Base-by-base conservation (phyloP, 2,797 vertebrate genomes). In the Danio kyathit region DNA sequence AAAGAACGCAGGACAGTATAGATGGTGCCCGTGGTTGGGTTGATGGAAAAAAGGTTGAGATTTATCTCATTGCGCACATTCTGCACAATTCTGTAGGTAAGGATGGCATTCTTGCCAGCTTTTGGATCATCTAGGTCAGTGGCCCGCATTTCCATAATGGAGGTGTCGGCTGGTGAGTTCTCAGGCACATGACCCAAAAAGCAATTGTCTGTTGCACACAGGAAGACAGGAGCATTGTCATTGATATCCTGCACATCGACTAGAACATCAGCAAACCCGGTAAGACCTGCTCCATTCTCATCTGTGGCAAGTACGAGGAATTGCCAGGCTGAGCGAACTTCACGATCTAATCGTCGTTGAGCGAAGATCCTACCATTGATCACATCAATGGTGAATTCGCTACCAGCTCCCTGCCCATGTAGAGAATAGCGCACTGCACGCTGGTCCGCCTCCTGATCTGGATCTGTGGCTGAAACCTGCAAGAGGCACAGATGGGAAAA, bases 241-340 rank as follows among this genome's bases (percentile, higher is more conserved):
- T 97, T 97, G 76, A 95, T 88, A 0, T 97, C 96, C 12, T 80
- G 88, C 78, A 97, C 95, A 12, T 96, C 94, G 72, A 97, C 88
- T 48, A 96, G 88, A 46, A 97, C 96, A 1, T 97, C 96, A 5
- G 96, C 95, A 57, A 97, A 97, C 16, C 96, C 96, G 0, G 96
- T 96, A 48, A 97, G 92, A 0, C 96, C 96, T 0, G 95, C 91
- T 0, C 96, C 96, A 0, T 88, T 94, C 66, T 97, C 96, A 48
- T 97, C 96, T 0, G 96, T 97, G 19, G 96, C 96, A 2, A 97
- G 93, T 38, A 97, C 95, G 0, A 97, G 94, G 67, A 97, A 96
- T 16, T 91, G 93, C 96, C 96, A 97, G 0, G 81, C 84, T 0
- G 94, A 89, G 38, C 90, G 92, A 79, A 95, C 95, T 79, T 97